Base-by-base conservation (phyloP, 2,113 vertebrate species). In the Aegotheles bennettii region DNA sequence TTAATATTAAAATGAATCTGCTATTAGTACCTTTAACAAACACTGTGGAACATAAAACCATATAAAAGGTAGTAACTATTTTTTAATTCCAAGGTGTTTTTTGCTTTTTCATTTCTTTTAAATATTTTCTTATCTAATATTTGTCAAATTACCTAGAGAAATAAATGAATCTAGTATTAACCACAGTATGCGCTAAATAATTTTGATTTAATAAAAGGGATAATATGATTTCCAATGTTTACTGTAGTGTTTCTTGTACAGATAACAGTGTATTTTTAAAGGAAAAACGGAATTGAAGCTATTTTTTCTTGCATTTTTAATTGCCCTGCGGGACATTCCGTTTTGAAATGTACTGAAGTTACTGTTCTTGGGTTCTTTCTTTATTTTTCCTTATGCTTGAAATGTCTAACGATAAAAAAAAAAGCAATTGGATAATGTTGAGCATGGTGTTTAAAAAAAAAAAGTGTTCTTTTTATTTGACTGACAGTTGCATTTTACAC, bases 171-270 rank as follows among this genome's bases (percentile, higher is more conserved):
- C 98, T 99, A 99, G 98, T 99, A 99, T 99, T 99, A 99, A 99
- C 99, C 98, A 98, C 98, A 97, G 98, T 97, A 98, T 98, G 98
- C 94, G 93, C 97, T 97, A 96, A 98, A 98, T 96, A 97, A 97
- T 96, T 97, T 97, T 98, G 99, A 98, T 98, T 99, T 99, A 99
- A 99, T 99, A 99, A 99, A 99, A 99, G 99, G 99, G 99, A 99
- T 99, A 98, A 96, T 98, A 98, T 99, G 99, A 99, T 99, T 99
- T 99, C 95, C 98, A 96, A 97, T 99, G 99, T 99, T 99, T 99
- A 99, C 98, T 98, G 98, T 99, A 99, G 99, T 98, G 98, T 97
- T 96, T 98, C 97, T 97, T 99, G 99, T 99, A 99, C 99, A 99
- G 99, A 99, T 99, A 99, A 99, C 99, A 97, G 96, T 99, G 98